Conservation (phyloP, 2,797 vertebrate species). For the Iguana delicatissima region DNA sequence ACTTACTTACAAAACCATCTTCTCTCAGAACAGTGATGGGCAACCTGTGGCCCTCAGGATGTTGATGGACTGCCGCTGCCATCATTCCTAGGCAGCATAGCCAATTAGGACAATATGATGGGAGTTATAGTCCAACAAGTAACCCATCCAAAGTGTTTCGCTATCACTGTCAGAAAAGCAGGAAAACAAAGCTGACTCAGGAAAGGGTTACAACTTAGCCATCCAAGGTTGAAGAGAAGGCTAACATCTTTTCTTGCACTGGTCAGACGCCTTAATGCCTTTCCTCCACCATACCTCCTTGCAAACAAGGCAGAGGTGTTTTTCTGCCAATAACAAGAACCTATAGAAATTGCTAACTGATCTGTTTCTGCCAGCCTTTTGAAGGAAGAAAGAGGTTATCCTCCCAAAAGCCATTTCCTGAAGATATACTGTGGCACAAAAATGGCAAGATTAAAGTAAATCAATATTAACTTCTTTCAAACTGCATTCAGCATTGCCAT, state of each 20-base stretch:
- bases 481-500: background rate
- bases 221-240: background rate
- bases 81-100: too few relatives aligned
- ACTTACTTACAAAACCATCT: too few relatives aligned
- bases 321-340: background rate
- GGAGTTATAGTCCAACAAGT: too few relatives aligned
- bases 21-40: too few relatives aligned
- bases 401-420: background rate
- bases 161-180: background rate
- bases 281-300: background rate
- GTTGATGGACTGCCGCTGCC: too few relatives aligned
- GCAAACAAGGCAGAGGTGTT: background rate
- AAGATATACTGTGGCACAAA: background rate
- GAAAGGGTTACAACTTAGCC: background rate
- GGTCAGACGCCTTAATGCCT: background rate
- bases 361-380: background rate
- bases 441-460: constrained; percentile 18
- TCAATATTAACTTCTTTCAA: constrained; percentile 12
- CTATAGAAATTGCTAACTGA: background rate
- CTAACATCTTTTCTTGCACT: background rate
- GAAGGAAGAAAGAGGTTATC: background rate
- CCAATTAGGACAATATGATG: too few relatives aligned
- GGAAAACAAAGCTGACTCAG: background rate
- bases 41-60: too few relatives aligned
- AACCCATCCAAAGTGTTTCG: background rate